Conservation (phyloP, 2,797 vertebrate genomes). For the Mus minutoides region DNA sequence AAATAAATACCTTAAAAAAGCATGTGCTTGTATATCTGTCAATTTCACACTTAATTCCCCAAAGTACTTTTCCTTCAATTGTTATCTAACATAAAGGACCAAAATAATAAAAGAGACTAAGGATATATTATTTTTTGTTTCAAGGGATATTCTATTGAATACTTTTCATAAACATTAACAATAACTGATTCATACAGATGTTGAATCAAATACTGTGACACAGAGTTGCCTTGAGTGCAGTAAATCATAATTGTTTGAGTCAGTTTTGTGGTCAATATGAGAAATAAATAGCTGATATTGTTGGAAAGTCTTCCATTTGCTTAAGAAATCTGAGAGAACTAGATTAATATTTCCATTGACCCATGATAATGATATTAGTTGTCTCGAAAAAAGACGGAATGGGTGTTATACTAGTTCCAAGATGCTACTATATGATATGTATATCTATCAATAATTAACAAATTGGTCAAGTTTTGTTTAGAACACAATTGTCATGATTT, state of each 20-base stretch:
- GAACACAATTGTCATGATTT: background rate
- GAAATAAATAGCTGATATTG: background rate
- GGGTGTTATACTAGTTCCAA: background rate
- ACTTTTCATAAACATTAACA: background rate
- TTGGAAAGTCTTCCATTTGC: background rate
- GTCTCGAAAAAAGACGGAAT: background rate
- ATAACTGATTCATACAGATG: conserved; percentile 28
- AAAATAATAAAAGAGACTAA: conserved; percentile 33
- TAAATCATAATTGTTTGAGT: background rate
- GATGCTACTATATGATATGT: background rate
- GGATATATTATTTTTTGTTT: background rate
- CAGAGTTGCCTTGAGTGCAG: background rate
- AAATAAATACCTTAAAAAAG: background rate
- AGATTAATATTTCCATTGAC: background rate
- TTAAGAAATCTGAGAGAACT: background rate
- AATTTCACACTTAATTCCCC: background rate
- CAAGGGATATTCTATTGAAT: conserved; percentile 20
- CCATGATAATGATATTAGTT: background rate
- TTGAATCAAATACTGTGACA: conserved; percentile 21
- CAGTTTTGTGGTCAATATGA: background rate
- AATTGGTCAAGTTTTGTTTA: background rate
- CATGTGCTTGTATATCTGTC: background rate
- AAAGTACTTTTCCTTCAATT: background rate
- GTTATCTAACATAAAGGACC: conserved; percentile 17
- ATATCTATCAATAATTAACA: conserved; percentile 43